Evolutionary conservation across 2,797 vertebrate species (phyloP).

Genomic region (Emys orbicularis): DNA sequence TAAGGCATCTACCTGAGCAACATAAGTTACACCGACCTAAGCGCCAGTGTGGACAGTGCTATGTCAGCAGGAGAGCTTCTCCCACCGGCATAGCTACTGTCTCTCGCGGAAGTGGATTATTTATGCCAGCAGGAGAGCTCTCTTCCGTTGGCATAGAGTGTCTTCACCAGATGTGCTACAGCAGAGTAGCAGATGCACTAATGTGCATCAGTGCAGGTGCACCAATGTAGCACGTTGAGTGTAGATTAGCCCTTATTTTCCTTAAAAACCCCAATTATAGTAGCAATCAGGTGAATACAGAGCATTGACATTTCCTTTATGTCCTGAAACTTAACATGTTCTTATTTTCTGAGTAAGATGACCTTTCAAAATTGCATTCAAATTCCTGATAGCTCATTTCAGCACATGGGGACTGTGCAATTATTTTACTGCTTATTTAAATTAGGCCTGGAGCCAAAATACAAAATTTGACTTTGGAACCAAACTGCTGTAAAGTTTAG

Average conservation of each 20-base stretch:
- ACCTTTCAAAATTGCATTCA: neutral
- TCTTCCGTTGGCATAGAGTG: too few relatives aligned
- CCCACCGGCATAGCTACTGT: too few relatives aligned
- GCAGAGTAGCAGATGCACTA: too few relatives aligned
- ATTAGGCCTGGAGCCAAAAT: neutral
- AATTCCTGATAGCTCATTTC: neutral
- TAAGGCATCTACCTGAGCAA: too few relatives aligned
- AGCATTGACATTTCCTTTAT: neutral
- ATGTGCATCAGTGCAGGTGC: too few relatives aligned
- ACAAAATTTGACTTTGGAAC: neutral
- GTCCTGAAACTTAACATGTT: neutral
- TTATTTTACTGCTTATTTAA: neutral
- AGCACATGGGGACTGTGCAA: neutral
- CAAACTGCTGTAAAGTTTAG: neutral
- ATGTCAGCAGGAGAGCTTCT: too few relatives aligned
- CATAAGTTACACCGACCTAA: too few relatives aligned
- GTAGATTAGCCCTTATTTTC: neutral
- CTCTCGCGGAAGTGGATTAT: too few relatives aligned
- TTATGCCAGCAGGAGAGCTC: too few relatives aligned
- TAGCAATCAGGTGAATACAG: neutral
- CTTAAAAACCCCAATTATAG: neutral
- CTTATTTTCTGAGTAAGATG: neutral
- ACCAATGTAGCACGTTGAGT: too few relatives aligned
- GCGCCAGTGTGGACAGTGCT: fast-evolving
- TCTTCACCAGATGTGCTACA: too few relatives aligned